Base-by-base conservation (phyloP, 2,113 vertebrate genomes). In the Hypocryptadius cinnamomeus region DNA sequence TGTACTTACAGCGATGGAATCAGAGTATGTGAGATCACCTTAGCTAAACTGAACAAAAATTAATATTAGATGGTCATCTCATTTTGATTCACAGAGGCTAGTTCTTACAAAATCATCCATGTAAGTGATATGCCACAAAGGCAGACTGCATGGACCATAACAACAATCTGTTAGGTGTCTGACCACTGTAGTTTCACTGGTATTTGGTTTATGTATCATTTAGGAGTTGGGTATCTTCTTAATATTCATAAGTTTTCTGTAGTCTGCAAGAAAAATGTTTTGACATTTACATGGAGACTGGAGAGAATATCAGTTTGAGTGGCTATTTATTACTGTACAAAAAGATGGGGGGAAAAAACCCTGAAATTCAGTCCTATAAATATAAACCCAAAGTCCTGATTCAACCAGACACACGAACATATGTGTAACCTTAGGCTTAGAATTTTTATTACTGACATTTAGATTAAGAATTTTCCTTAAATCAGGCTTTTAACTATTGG, bases 391-490 rank as follows among this genome's bases (percentile, higher is more conserved):
- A 89, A 85, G 25, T 79, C 59, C 45, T 79, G 45, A 92, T 92
- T 94, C 63, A 87, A 73, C 19, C 44, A 92, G 57, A 54, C 27
- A 6, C 35, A 54, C 0, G 8, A 92, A 65, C 30, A 66, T 72
- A 87, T 54, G 45, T 54, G 42, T 79, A 87, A 89, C 63, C 47
- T 82, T 70, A 82, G 63, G 65, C 70, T 87, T 54, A 59, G 35
- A 85, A 91, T 77, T 78, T 40, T 91, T 87, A 48, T 27, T 76
- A 59, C 37, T 92, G 70, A 92, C 59, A 87, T 92, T 89, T 92
- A 63, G 10, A 69, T 76, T 54, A 84, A 76, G 44, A 73, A 76
- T 84, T 59, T 57, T 89, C 22, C 31, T 89, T 79, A 82, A 94
- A 91, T 76, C 10, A 10, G 9, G 33, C 28, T 87, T 60, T 91